Percentiles rank a stretch among this genome's conserved stretches.
phyloP scores from a whole-genome alignment of 1,140 invertebrate genomes.

The Cryptotermes secundus region DNA sequence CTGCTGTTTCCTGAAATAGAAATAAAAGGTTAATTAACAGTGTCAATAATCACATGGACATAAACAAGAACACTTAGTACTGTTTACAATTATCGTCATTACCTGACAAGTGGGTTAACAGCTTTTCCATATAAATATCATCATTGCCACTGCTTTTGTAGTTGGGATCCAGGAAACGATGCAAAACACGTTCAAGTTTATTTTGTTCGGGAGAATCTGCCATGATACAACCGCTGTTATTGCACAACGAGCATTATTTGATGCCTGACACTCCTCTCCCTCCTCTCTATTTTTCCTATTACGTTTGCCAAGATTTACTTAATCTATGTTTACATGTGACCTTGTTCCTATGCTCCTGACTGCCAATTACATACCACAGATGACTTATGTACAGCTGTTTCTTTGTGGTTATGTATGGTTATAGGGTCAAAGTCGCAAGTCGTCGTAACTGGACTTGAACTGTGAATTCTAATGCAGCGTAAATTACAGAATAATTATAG shows the following conservation, averaged over 20 bases:
- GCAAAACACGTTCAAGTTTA: conserved; percentile 24
- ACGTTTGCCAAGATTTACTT: neutral
- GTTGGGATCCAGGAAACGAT: neutral
- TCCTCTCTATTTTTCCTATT: neutral
- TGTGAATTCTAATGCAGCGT: too few relatives aligned
- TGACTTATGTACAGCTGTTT: neutral
- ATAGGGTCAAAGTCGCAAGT: neutral
- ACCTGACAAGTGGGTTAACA: neutral
- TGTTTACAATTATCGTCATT: neutral
- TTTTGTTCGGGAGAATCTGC: neutral
- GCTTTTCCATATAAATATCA: conserved; percentile 25
- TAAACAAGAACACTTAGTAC: neutral
- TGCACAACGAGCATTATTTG: neutral
- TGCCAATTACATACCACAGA: neutral
- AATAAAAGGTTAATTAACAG: neutral
- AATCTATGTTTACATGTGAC: neutral
- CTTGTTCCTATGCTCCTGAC: neutral
- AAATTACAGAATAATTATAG: too few relatives aligned
- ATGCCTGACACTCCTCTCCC: neutral
- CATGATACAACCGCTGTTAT: neutral
- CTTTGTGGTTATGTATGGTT: neutral
- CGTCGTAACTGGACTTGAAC: too few relatives aligned
- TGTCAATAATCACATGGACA: neutral
- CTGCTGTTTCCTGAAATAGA: conserved; percentile 18
- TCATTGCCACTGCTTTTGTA: conserved; percentile 11